Base-by-base conservation (phyloP, 2,888 invertebrate genomes). In the Parelbella ahira region DNA sequence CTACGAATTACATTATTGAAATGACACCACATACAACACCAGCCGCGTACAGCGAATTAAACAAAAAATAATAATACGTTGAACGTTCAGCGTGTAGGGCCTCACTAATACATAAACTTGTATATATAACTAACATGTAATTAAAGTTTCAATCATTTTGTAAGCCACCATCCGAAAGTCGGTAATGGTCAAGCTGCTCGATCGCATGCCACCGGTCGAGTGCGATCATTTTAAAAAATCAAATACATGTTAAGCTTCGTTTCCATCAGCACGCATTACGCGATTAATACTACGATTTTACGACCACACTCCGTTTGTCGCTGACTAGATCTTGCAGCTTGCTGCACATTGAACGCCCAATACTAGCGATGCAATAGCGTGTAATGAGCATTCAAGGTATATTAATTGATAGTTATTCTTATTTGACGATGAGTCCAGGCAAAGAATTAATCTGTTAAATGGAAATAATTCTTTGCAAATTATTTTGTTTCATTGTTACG, bases 241-340 rank as follows among this genome's bases (percentile, higher is more conserved):
- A 36, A n/a, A 51, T 57, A 61, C 60, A 42, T 42, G 42, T 42
- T 42, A 42, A 61, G 58, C 50, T 49, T 49, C 53, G 43, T 37
- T 62, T 58, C 47, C 51, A 54, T 49, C 44, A 58, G 54, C 47
- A 53, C 38, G 27, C 30, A 48, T 52, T 54, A 59, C 28, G 47
- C 49, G 49, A 44, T 36, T 56, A 54, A 57, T 51, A 56, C 48
- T 47, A 54, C 54, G 47, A 51, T 49, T 60, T 56, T 51, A 53
- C 55, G 50, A 58, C 51, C 57, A 53, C 63, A 52, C 51, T 50
- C 45, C 51, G 53, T 64, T 60, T 43, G 49, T 48, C 48, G 63
- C 54, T 68, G 76, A 76, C 76, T 76, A 76, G 73, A 72, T 49
- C 48, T 61, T 59, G 58, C 60, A 37, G 45, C 48, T 61, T 59